Evolutionary conservation across 2,888 invertebrate species (phyloP), one percentile per base, ranked within the genome.

Genomic region (Drosophila kokeensis): DNA sequence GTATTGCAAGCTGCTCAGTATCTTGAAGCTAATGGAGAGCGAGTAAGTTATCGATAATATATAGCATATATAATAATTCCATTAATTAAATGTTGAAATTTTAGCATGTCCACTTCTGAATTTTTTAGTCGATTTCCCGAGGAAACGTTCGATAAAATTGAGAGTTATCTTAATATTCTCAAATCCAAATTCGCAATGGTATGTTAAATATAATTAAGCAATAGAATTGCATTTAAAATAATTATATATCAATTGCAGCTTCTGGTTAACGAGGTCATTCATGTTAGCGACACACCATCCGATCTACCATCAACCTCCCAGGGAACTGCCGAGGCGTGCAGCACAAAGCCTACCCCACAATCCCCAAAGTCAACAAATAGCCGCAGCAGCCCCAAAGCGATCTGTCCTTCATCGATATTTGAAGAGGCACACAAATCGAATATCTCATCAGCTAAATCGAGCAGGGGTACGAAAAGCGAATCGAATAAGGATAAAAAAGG

Each of bases 11-110:
- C 75, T 90, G 10, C 87, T 89, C 73, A 38, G 2, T 87, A 89
- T 82, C 85, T 92, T 78, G 80, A 58, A 73, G 5, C 77, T 76
- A 68, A 81, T 69, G 82, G 89, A 80, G 79, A 85, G 87, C 89
- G 67, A 83, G 87, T 89, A 76, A 71, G 76, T 61, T 11, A 5
- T 11, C 13, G 4, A 29, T 29, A 18, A 29, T 7, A 13, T 48
- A 27, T 48, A 27, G 4, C 8, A 18, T 2, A 4, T 18, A 18
- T 11, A 4, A 52, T 18, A 10, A 27, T 27, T 36, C 4, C 38
- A 6, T 6, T 52, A 64, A 30, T 32, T 10, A n/a, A 11, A 53
- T 11, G 0, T 24, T 48, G 8, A 0, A 4, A 15, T 54, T 59
- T 48, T 32, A 78, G 80, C 10, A 45, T 70, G 57, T 5, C 55